Percentiles rank a stretch among this genome's conserved stretches.
phyloP scores from a whole-genome alignment of 2,888 invertebrate species.

The Eugnorisma glareosa region DNA sequence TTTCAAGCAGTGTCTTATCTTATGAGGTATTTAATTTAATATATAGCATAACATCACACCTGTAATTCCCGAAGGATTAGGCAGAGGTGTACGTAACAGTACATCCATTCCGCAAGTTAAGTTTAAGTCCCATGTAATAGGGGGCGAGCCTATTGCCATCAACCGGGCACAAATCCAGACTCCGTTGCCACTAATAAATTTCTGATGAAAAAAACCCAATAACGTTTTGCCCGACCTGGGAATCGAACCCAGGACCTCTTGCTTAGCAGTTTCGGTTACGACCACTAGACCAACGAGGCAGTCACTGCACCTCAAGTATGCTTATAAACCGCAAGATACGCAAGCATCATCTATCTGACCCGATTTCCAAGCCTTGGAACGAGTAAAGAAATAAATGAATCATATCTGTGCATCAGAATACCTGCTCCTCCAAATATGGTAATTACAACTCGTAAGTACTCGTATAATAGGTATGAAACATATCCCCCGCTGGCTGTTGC shows the following conservation, averaged over 20 bases:
- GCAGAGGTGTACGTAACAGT: background rate
- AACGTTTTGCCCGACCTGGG: background rate
- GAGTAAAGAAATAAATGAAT: background rate
- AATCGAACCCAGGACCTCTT: background rate
- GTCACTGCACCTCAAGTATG: background rate
- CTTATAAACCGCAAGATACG: background rate
- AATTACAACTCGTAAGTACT: slow-evolving; percentile 7
- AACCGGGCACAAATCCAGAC: background rate
- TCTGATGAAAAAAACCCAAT: background rate
- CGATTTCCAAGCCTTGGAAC: slow-evolving; percentile 19
- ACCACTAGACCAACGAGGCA: background rate
- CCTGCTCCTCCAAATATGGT: slow-evolving; percentile 14
- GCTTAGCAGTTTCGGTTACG: background rate
- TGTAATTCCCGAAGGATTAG: no score
- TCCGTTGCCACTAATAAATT: background rate
- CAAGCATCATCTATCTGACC: slow-evolving; percentile 7
- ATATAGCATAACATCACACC: no score
- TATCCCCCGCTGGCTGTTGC: no score
- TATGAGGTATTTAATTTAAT: no score
- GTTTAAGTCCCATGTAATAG: background rate
- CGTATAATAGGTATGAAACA: no score
- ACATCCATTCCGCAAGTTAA: background rate
- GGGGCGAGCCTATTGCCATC: background rate
- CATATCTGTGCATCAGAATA: slow-evolving; percentile 42
- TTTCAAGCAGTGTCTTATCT: no score